A percentile compares a stretch with the other conserved stretches of the same genome.
Evolutionary conservation across 1,140 invertebrate species (phyloP).

Genomic region (Homarus americanus): DNA sequence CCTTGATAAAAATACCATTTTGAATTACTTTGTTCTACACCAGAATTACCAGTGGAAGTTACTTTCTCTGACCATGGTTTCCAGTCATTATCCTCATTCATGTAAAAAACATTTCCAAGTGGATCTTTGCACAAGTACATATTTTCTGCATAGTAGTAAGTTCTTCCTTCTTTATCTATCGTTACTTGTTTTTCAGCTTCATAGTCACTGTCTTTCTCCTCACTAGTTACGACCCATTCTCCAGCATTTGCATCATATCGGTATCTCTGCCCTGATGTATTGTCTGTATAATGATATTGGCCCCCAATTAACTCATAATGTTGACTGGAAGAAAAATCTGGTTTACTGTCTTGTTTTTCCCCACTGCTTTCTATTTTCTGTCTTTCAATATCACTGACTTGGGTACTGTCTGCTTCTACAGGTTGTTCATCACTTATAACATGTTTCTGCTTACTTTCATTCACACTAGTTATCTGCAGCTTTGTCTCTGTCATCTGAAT

Average conservation of each 20-base stretch:
- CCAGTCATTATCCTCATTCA: slow-evolving; percentile 72
- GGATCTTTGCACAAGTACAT: slow-evolving; percentile 67
- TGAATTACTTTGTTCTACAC: slow-evolving; percentile 77
- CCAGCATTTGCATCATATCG: slow-evolving; percentile 52
- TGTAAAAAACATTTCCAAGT: slow-evolving; percentile 70
- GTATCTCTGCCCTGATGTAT: slow-evolving; percentile 43
- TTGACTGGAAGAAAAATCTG: neutral
- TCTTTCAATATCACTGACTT: neutral
- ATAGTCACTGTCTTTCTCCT: neutral
- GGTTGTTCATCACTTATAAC: neutral
- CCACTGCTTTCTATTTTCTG: neutral
- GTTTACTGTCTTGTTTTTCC: neutral
- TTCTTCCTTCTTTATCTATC: slow-evolving; percentile 69
- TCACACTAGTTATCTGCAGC: neutral
- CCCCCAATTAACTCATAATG: slow-evolving; percentile 65
- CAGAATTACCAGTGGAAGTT: slow-evolving; percentile 40
- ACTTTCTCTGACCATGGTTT: slow-evolving; percentile 61
- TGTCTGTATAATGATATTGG: slow-evolving; percentile 71
- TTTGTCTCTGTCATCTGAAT: neutral
- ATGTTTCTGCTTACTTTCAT: no score
- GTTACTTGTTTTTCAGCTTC: slow-evolving; percentile 37
- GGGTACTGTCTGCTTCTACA: neutral
- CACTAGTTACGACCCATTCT: slow-evolving; percentile 47
- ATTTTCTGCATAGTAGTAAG: slow-evolving; percentile 72
- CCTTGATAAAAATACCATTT: slow-evolving; percentile 83